Evolutionary conservation across 2,113 vertebrate species (phyloP), one percentile per base, ranked within the genome.

Genomic region (Carassius carassius): DNA sequence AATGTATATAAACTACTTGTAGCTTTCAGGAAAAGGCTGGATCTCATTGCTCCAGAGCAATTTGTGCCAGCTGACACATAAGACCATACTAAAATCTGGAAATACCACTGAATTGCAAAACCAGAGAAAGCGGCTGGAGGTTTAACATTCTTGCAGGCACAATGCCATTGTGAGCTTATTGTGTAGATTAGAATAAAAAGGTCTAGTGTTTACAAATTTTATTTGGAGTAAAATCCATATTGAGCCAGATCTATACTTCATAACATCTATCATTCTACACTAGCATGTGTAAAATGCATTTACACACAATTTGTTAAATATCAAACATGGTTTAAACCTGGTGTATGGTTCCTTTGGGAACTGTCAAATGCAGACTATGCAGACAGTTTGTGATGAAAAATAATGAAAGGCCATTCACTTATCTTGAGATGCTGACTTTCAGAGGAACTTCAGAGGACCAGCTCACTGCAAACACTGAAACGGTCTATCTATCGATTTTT

Each of bases 41-140:
- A 90, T 92, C 88, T 86, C 78, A 86, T 84, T 23, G 87, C 88
- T 90, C 91, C 86, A 60, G 79, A 92, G 90, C 91, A 93, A 94
- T 94, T 92, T 91, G 88, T 90, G 90, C 90, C 92, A 92, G 92
- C 93, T 93, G 92, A 94, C 92, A 93, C 90, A 84, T 93, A 93
- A 94, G 92, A 93, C 91, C 93, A 23, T 9, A 47, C 13, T 23
- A 1, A 80, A 60, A 54, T 89, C 86, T 74, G 44, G 13, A 74
- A 74, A 74, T 93, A 91, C 92, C 90, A 88, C 91, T 89, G 90
- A 89, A 92, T 89, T 92, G 91, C 89, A 89, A 88, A 92, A 90
- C 79, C 87, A 88, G 89, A 86, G 82, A 90, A 90, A 89, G 91
- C 87, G 84, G 67, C 74, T 74, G 72, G 80, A 88, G 91, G 89